Conservation (phyloP, 2,888 invertebrate genomes). For the Platycnemis pennipes region DNA sequence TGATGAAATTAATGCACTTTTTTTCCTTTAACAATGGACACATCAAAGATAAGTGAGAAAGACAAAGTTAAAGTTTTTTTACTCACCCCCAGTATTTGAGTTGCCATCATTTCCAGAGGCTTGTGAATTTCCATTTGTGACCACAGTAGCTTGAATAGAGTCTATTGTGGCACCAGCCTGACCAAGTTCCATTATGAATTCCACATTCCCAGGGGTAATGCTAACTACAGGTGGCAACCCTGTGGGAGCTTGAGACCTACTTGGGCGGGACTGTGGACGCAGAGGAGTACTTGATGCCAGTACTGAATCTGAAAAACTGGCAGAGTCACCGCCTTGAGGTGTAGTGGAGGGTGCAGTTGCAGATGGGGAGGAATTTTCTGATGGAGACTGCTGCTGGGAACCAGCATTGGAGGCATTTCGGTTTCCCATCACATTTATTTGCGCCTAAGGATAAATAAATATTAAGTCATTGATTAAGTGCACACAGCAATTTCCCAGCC, state of each 20-base stretch:
- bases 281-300: constrained; percentile 72
- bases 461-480: background rate
- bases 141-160: constrained; percentile 78
- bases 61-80: too few relatives aligned
- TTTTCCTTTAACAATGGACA: too few relatives aligned
- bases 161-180: constrained; percentile 79
- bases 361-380: constrained; percentile 70
- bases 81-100: constrained; percentile 73
- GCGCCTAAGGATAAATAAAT: constrained; percentile 74
- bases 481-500: too few relatives aligned
- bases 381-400: constrained; percentile 66
- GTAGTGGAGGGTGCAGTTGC: constrained; percentile 68
- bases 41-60: too few relatives aligned
- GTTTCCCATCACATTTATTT: constrained; percentile 74
- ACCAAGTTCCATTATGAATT: constrained; percentile 83
- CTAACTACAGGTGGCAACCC: constrained; percentile 74
- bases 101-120: constrained; percentile 71
- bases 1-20: too few relatives aligned
- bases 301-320: constrained; percentile 74
- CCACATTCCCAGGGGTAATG: constrained; percentile 79
- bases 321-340: constrained; percentile 68
- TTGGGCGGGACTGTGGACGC: constrained; percentile 72
- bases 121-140: constrained; percentile 65
- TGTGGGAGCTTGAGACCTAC: constrained; percentile 61
- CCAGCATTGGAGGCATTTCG: constrained; percentile 70